Evolutionary conservation across 2,888 invertebrate species (phyloP).

Genomic region (Podabrus alpinus): DNA sequence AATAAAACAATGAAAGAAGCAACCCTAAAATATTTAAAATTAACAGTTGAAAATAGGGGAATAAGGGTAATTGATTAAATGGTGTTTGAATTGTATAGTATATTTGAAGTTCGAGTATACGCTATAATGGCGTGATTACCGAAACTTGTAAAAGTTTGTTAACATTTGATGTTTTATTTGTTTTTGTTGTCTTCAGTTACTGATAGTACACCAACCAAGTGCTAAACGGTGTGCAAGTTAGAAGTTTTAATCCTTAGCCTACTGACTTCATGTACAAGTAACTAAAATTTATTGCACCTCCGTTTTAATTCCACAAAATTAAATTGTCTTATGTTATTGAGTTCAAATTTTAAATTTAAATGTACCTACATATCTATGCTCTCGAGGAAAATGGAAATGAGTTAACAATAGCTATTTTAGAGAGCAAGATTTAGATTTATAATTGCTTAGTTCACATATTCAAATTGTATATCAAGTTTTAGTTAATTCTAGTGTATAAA

Average conservation of each 20-base stretch:
- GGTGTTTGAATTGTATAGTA: neutral
- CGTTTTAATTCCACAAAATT: neutral
- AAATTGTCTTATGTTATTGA: too few relatives aligned
- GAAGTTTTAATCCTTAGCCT: neutral
- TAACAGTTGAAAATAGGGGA: neutral
- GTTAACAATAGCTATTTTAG: too few relatives aligned
- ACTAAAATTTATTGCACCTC: neutral
- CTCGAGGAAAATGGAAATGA: too few relatives aligned
- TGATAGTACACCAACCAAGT: neutral
- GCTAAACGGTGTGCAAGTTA: neutral
- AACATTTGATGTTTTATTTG: neutral
- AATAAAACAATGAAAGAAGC: neutral
- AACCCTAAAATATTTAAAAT: neutral
- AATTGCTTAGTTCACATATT: too few relatives aligned
- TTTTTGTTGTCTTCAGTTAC: neutral
- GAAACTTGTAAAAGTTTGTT: neutral
- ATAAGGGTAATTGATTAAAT: neutral
- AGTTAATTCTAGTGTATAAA: too few relatives aligned
- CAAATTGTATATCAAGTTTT: too few relatives aligned
- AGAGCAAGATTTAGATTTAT: too few relatives aligned
- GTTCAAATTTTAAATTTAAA: too few relatives aligned
- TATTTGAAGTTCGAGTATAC: neutral
- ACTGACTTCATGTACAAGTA: neutral
- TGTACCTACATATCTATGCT: too few relatives aligned
- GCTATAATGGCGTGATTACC: neutral